Evolutionary conservation across 2,888 invertebrate species (phyloP), one percentile per base, ranked within the genome.

Genomic region (Terebella lapidaria): DNA sequence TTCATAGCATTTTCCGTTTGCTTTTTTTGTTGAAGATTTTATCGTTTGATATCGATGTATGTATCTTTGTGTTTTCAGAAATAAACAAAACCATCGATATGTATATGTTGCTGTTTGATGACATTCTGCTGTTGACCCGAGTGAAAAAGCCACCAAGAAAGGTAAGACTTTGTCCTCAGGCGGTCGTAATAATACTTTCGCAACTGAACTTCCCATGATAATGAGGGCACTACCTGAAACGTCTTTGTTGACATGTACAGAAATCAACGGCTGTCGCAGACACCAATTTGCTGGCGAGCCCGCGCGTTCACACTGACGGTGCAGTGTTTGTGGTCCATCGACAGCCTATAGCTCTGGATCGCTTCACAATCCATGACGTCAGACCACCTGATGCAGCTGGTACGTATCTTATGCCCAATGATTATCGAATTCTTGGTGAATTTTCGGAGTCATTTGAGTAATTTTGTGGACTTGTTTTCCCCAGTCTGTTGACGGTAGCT

Each of bases 21-120:
- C n/a, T n/a, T n/a, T n/a, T n/a, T n/a, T n/a, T n/a, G n/a, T n/a
- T n/a, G n/a, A n/a, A n/a, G n/a, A n/a, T n/a, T 35, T 15, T 35
- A 35, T 35, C 10, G 10, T 15, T 35, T 15, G 10, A 35, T 35
- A 35, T 35, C 10, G 10, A 35, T 35, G n/a, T 35, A 35, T 35
- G n/a, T 35, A 35, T 35, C 10, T 35, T 15, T 35, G n/a, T 35
- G n/a, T 35, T 73, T 77, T 59, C 73, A 82, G 86, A 86, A 71
- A 79, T 83, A 35, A 84, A 85, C 42, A 84, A 85, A 72, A 81
- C 84, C 0, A 78, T 81, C 10, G 86, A 86, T 70, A 83, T 85
- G 74, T 85, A 85, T 71, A 81, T 86, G 59, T 84, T 86, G 65
- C 78, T 86, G 1, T 87, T 86, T 75, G 86, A 86, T 69, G 86